Percentiles rank a stretch among this genome's conserved stretches.
Evolutionary conservation across 2,888 invertebrate species (phyloP).

Genomic region (Folsomia manolachei): DNA sequence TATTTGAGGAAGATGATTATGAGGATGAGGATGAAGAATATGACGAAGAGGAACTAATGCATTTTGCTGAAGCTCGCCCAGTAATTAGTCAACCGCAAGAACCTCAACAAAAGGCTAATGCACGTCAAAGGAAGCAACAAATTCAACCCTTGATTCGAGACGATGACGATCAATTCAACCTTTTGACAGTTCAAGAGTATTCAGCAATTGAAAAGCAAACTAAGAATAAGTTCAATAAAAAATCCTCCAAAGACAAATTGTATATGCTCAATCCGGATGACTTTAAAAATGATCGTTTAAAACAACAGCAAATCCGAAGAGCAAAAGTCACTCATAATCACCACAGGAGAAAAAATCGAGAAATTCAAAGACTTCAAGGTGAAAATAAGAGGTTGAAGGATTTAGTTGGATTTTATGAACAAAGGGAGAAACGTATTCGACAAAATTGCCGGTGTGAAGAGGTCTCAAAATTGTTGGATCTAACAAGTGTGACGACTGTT

Average conservation of each 20-base stretch:
- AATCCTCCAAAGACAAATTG: not conserved
- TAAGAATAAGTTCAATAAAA: not conserved
- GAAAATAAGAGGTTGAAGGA: constrained; percentile 27
- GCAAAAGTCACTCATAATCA: constrained; percentile 36
- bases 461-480: not conserved
- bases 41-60: not conserved
- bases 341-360: constrained; percentile 30
- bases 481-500: too few relatives aligned
- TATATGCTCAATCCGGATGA: constrained; percentile 34
- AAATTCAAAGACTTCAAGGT: constrained; percentile 24
- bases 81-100: not conserved
- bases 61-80: too few relatives aligned
- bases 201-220: not conserved
- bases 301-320: constrained; percentile 32
- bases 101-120: too few relatives aligned
- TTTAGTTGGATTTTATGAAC: not conserved
- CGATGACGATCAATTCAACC: not conserved
- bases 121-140: not conserved
- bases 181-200: not conserved
- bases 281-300: constrained; percentile 26
- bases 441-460: not conserved
- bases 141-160: not conserved
- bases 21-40: not conserved
- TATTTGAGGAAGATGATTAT: not conserved
- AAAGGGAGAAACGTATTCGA: not conserved